Base-by-base conservation (phyloP, 2,797 vertebrate genomes). In the Gymnopithys bicolor region DNA sequence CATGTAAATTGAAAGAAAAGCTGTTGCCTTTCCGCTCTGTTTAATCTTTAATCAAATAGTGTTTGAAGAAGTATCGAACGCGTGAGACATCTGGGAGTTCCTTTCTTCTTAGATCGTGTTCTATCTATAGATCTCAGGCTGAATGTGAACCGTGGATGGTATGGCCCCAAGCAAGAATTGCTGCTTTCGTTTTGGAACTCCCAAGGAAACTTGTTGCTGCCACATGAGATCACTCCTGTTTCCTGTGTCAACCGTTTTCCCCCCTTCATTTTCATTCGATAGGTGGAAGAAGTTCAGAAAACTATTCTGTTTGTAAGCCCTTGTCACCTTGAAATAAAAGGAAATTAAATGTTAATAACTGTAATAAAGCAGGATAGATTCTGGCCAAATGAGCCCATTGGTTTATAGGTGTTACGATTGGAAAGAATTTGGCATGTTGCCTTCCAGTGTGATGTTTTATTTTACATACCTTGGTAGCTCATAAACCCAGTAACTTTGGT, bases 401-500 rank as follows among this genome's bases (percentile, higher is more conserved):
- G 73, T 84, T 93, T 94, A n/a, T 56, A 70, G 74, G 90, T 59
- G 69, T 82, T 86, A 82, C 1, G 24, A 86, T 69, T 0, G 7
- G 79, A 14, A 76, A 86, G 87, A 85, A 63, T 58, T 63, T 94
- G 94, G 89, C 82, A n/a, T 0, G 0, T 15, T 93, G 80, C 92
- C 77, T 91, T 69, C 32, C 67, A 76, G 70, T 69, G 53, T 1
- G 1, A 16, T 67, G 53, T 63, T 96, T 95, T 85, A 77, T 83
- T 97, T 95, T 82, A 76, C 76, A 51, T 94, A 86, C 85, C 74
- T 95, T 53, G 84, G 66, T 96, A 96, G 85, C 82, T 96, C 92
- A 67, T 97, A 97, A 96, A 94, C 27, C 17, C 13, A 11, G 24
- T 68, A 60, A 33, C 21, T 63, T 82, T 82, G 67, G 35, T 91